Evolutionary conservation across 2,113 vertebrate species (phyloP), one percentile per base, ranked within the genome.

Genomic region (Brienomyrus brachyistius): DNA sequence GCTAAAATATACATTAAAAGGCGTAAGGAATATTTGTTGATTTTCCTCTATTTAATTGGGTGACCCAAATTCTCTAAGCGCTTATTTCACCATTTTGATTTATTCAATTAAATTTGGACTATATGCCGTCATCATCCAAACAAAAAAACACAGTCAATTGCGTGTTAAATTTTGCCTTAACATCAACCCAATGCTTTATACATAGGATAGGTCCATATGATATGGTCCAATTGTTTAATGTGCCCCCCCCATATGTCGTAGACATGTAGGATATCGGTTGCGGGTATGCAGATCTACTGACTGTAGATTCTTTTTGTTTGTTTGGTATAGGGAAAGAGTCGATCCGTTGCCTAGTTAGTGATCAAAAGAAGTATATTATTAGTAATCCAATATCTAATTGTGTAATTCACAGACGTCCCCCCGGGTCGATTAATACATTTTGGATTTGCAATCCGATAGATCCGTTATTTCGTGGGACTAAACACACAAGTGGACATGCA

Each of bases 361-460:
- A 92, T 93, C 89, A 90, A 86, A 59, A 92, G 92, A 92, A 94
- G 92, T 90, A 92, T 91, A 93, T 94, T 92, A 96, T 92, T 94
- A 94, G 95, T 95, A 96, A 95, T 95, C 92, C 93, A 94, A 96
- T 93, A 94, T 94, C 82, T 93, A 94, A 95, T 94, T 95, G 95
- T 95, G 90, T 92, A 74, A 89, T 92, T 93, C 91, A 93, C 90
- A 90, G 89, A 70, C 54, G 43, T 89, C 56, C 84, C 84, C 90
- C 92, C 91, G 85, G 90, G 94, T 94, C 89, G 66, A 95, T 94
- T 90, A 93, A 94, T 93, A 92, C 86, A 86, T 91, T 90, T 82
- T 87, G 90, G 91, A 92, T 92, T 91, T 93, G 93, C 92, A 94
- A 93, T 91, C 92, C 87, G 93, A 93, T 92, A 95, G 93, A 95